These are phyloP conservation scores for Syngnathus acus DNA, from an alignment of 2,797 vertebrate species.

Conservation along the genomic window DNA sequence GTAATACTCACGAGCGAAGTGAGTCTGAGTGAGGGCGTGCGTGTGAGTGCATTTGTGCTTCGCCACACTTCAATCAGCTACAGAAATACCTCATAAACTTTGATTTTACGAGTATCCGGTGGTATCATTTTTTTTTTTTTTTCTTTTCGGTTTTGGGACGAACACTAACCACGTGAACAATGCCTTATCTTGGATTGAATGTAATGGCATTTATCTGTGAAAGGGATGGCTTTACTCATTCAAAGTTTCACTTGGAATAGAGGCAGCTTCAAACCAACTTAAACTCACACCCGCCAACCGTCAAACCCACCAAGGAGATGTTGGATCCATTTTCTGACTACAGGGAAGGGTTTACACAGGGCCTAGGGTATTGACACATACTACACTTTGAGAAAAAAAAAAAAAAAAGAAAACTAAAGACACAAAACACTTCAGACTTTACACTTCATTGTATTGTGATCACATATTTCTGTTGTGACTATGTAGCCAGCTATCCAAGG, in stretches of 20 bases:
- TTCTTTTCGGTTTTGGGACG: conserved; percentile 73
- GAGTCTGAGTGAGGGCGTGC: background rate
- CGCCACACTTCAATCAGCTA: conserved; percentile 68
- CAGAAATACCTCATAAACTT: conserved; percentile 81
- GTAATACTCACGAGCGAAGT: conserved; percentile 3
- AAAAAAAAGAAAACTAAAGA: conserved; percentile 28
- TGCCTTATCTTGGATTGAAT: conserved; percentile 98
- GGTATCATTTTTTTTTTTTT: conserved; percentile 56
- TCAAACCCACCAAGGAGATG: conserved; percentile 65
- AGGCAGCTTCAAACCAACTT: conserved; percentile 78
- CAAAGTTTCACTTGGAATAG: conserved; percentile 71
- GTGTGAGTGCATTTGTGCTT: conserved; percentile 58
- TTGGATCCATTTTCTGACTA: conserved; percentile 54
- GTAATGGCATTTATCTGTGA: conserved; percentile 88
- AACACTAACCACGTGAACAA: conserved; percentile 87
- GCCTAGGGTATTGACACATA: conserved; percentile 57
- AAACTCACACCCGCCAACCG: conserved; percentile 69
- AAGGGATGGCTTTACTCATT: conserved; percentile 76
- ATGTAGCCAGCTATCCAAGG: conserved; percentile 84
- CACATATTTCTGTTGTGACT: conserved; percentile 91
- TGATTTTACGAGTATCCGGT: conserved; percentile 60
- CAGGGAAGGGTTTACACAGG: conserved; percentile 66
- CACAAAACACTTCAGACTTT: conserved; percentile 79
- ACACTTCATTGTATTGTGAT: conserved; percentile 86
- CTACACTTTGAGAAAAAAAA: conserved; percentile 51